These are phyloP conservation scores for Dicaeum eximium DNA, from an alignment of 2,113 vertebrate genomes.

Conservation along the genomic window DNA sequence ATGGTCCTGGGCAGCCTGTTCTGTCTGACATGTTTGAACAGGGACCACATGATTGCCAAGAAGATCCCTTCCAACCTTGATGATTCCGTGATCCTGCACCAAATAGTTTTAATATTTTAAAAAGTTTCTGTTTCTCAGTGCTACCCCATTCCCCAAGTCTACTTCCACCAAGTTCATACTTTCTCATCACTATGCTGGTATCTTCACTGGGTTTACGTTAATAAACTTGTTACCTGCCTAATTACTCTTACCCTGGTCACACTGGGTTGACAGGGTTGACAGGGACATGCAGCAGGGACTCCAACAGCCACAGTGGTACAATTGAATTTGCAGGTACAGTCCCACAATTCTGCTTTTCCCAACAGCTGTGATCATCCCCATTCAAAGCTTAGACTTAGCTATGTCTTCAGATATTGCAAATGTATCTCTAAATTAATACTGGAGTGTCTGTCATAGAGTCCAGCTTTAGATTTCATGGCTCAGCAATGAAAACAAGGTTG, in stretches of 20 bases:
- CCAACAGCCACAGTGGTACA: not conserved
- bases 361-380: not conserved
- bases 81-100: not conserved
- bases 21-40: not conserved
- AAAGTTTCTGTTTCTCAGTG: not conserved
- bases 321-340: not conserved
- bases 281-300: not conserved
- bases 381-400: not conserved
- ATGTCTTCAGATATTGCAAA: not conserved
- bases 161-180: not conserved
- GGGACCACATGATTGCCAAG: not conserved
- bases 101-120: not conserved
- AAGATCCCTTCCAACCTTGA: not conserved
- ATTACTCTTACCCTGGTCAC: not conserved
- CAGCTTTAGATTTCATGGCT: not conserved
- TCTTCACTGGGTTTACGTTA: not conserved
- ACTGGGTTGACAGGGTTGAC: rapidly evolving
- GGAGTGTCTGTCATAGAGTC: not conserved
- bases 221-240: not conserved
- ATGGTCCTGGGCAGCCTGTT: not conserved
- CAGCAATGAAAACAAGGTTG: not conserved
- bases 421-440: not conserved
- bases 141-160: not conserved
- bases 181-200: not conserved
- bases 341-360: not conserved